Base-by-base conservation (phyloP, 2,888 invertebrate species). In the Tipula helvola region DNA sequence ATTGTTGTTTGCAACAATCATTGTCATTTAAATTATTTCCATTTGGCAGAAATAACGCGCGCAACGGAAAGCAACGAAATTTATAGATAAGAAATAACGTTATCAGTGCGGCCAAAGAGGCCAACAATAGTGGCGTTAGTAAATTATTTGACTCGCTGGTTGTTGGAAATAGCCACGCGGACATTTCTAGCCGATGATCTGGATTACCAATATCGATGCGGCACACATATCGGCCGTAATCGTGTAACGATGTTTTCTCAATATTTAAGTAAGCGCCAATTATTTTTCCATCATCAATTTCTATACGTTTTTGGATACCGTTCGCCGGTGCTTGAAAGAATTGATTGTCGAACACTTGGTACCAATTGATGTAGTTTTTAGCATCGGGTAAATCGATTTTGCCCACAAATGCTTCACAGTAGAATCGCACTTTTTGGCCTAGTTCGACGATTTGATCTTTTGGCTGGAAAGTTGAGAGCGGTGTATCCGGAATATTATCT, bases 391-490 rank as follows among this genome's bases (percentile, higher is more conserved):
- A 91, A 89, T 94, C 88, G 8, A 88, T 88, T 93, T 94, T 92
- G 93, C 96, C 96, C 87, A 95, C 94, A 89, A 96, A 95, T 85
- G 95, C 96, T 91, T 96, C 96, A 91, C 96, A 96, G 92, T 95
- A 96, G 86, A 96, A 92, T 87, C 96, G 92, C 44, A 94, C 92
- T n/a, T 92, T 91, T 87, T 93, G 93, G 8, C 95, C 95, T 87
- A 94, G 91, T 87, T 93, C 93, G 87, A 93, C 93, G 91, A 94
- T 93, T 90, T 94, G 93, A 89, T 95, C 93, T 88, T 93, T 92
- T 13, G 95, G 95, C 88, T 93, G 93, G 91, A 94, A 96, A 89
- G 95, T 96, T 86, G 94, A 93, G 91, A 93, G 92, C 86, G 94
- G 94, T 86, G 93, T 92, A 89, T 93, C 93, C 47, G 94, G 93